A percentile compares a stretch with the other conserved stretches of the same genome.
phyloP scores from a whole-genome alignment of 2,888 invertebrate genomes.

The Celastrina argiolus region DNA sequence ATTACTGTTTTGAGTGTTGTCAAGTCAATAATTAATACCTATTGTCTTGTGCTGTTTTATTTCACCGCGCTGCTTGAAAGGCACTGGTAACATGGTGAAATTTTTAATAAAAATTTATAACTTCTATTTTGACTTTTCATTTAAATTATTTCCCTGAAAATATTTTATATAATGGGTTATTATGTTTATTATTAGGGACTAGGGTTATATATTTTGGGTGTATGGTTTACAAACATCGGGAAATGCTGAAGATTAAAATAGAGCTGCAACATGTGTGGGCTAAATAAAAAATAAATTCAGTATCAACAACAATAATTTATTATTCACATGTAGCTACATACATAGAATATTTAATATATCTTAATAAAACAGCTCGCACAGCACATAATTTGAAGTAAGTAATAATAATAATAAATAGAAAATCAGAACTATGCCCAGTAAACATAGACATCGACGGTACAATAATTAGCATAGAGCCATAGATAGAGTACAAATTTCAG shows the following conservation, averaged over 20 bases:
- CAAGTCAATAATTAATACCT: constrained; percentile 31
- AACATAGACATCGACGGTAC: background rate
- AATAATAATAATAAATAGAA: background rate
- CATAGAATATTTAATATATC: constrained; percentile 42
- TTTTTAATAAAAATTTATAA: constrained; percentile 24
- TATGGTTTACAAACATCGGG: background rate
- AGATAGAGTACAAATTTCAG: background rate
- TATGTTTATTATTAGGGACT: background rate
- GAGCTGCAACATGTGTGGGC: background rate
- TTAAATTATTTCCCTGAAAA: background rate
- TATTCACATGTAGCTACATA: constrained; percentile 59
- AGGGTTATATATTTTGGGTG: background rate
- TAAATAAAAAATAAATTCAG: constrained; percentile 28
- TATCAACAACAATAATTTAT: constrained; percentile 75
- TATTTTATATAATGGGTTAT: background rate
- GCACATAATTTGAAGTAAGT: constrained; percentile 41
- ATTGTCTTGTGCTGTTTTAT: constrained; percentile 33
- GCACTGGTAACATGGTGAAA: constrained; percentile 5
- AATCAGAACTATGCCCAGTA: background rate
- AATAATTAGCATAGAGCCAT: background rate
- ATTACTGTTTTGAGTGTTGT: constrained; percentile 34
- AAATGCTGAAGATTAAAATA: background rate
- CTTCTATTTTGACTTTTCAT: constrained; percentile 1
- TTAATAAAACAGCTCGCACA: constrained; percentile 63
- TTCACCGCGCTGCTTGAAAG: constrained; percentile 21